Base-by-base conservation (phyloP, 2,888 invertebrate species). In the Calliopum simillimum region DNA sequence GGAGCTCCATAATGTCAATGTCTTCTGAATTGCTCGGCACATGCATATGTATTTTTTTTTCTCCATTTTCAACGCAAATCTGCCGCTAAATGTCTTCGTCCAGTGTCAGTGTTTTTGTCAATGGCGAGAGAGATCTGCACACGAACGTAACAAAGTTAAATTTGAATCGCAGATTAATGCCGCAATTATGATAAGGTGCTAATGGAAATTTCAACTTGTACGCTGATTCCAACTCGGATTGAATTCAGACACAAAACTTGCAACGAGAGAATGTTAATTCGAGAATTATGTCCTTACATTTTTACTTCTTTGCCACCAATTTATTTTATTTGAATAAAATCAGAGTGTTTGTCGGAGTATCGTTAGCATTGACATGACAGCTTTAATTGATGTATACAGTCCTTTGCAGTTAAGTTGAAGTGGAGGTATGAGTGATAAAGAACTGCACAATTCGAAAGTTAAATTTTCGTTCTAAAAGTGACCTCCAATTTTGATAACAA, bases 161-260 rank as follows among this genome's bases (percentile, higher is more conserved):
- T 61, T 74, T 71, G 75, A 75, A 78, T 73, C 76, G 75, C 79
- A 79, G 79, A 79, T 79, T 79, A 79, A 79, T 78, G 78, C 79
- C 71, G 78, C 79, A 79, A 79, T 79, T 79, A 79, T 79, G 79
- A 79, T 79, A 79, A 79, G 79, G 76, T 78, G 78, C 79, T 79
- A 79, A 79, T 79, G 79, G 79, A 79, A 79, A 78, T 77, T 76
- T 78, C 77, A 78, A 78, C 79, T 78, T 77, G 76, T 73, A 47
- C 55, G 44, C 47, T 25, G 64, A 63, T 25, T 16, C 33, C 33
- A 33, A 33, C 41, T 58, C 33, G 58, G 25, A 25, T 13, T 16
- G 58, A 16, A 41, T 23, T 33, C 33, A 25, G 58, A 23, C 16
- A 6, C 16, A 25, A 44, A 5, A 43, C 21, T 41, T 41, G 43